Evolutionary conservation across 2,888 invertebrate genomes (phyloP), one percentile per base, ranked within the genome.

Genomic region (Macropis europaea): DNA sequence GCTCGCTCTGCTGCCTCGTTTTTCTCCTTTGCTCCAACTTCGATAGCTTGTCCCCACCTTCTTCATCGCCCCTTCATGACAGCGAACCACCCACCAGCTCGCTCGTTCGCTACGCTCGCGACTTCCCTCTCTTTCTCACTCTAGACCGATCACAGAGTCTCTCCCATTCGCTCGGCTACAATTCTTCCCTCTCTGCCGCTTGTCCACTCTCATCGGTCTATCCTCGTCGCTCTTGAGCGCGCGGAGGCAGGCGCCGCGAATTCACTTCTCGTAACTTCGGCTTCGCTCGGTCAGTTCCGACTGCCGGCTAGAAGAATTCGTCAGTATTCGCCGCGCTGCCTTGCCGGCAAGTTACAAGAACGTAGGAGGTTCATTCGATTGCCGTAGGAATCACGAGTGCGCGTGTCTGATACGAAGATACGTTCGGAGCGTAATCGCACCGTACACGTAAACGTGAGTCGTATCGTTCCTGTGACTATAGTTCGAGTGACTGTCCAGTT

Each of bases 281-380:
- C 66, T 64, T 30, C 52, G 57, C 70, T 85, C 86, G 78, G 83
- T 60, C 71, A 59, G 67, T 60, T 75, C 76, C 82, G 83, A 56
- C 62, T 50, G 68, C 60, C 64, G 72, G 64, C 61, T 77, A 73
- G 77, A 84, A 75, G 77, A 81, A 82, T 83, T 78, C 73, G 83
- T 74, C 86, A 88, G 88, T 88, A 85, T 81, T 82, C 85, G 88
- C 87, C 87, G 88, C 86, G 88, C 88, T 81, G 85, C 82, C 85
- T 86, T 79, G 88, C 86, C 87, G 88, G 87, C 79, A 83, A 76
- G 83, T 86, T 77, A 45, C 32, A 64, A 6, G 38, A 13, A 15
- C n/a, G 15, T 17, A 40, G 22, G n/a, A 36, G 53, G 62, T 42
- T 68, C 57, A 24, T 59, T 67, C 13, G 17, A 60, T 61, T 40